Percentiles rank a stretch among this genome's conserved stretches.
Evolutionary conservation across 2,113 vertebrate species (phyloP).

Genomic region (Anseranas semipalmata): DNA sequence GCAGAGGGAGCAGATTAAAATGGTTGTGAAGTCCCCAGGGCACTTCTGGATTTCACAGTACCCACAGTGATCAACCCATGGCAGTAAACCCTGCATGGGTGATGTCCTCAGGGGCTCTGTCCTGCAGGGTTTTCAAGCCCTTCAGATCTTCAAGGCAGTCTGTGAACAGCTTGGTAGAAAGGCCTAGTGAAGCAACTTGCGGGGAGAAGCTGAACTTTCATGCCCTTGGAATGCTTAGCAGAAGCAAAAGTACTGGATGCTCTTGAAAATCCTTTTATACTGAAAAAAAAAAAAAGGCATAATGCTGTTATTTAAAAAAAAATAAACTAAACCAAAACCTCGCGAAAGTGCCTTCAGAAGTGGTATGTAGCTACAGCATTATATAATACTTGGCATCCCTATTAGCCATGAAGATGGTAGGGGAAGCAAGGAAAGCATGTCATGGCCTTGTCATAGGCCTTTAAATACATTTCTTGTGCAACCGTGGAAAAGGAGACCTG

Average conservation of each 20-base stretch:
- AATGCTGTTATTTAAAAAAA: neutral
- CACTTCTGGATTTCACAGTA: neutral
- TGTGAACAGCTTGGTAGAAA: neutral
- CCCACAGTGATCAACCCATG: neutral
- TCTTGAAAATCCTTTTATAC: neutral
- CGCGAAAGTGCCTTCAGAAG: neutral
- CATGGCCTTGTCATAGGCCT: neutral
- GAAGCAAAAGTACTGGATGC: neutral
- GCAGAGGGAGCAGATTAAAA: neutral
- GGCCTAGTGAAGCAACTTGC: neutral
- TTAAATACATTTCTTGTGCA: neutral
- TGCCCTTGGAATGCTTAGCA: neutral
- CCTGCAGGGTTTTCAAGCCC: neutral
- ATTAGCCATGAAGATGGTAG: neutral
- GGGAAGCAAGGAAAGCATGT: neutral
- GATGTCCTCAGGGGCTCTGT: neutral
- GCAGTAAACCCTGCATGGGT: neutral
- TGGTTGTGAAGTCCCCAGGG: neutral
- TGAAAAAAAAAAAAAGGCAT: neutral
- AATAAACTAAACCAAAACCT: neutral
- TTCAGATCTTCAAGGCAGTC: fast-evolving
- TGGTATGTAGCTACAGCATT: neutral
- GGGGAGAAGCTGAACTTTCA: neutral
- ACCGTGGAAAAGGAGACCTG: neutral
- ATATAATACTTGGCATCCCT: neutral